phyloP scores from a whole-genome alignment of 2,113 vertebrate genomes.

The Microtus ochrogaster region DNA sequence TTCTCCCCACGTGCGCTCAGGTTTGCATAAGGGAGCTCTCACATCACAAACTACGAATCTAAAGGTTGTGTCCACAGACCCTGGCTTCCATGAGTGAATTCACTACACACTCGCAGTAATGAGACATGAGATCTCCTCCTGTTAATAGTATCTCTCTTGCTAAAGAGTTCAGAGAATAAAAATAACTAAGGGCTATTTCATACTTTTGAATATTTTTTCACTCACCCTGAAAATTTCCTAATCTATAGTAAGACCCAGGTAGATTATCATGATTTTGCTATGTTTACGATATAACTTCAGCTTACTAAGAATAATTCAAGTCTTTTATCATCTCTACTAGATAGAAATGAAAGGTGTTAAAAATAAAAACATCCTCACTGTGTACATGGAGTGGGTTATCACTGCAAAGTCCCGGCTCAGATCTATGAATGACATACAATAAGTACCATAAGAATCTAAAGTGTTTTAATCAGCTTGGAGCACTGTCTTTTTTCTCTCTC shows the following conservation, averaged over 20 bases:
- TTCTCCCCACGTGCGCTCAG: conserved; percentile 15
- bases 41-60: background rate
- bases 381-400: background rate
- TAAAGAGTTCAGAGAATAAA: background rate
- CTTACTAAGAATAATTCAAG: background rate
- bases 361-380: conserved; percentile 37
- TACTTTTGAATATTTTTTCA: conserved; percentile 27
- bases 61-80: background rate
- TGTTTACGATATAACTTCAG: background rate
- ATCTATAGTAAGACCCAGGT: background rate
- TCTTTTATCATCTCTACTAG: background rate
- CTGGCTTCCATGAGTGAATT: background rate
- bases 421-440: background rate
- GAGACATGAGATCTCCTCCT: background rate
- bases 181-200: background rate
- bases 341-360: conserved; percentile 30
- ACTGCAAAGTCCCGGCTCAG: background rate
- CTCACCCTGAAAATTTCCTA: background rate
- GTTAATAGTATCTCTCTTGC: background rate
- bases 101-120: background rate
- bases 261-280: background rate
- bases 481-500: background rate
- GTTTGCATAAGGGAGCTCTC: conserved; percentile 60
- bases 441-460: conserved; percentile 12
- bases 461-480: background rate